Base-by-base conservation (phyloP, 2,888 invertebrate species). In the Limenitis arthemis region DNA sequence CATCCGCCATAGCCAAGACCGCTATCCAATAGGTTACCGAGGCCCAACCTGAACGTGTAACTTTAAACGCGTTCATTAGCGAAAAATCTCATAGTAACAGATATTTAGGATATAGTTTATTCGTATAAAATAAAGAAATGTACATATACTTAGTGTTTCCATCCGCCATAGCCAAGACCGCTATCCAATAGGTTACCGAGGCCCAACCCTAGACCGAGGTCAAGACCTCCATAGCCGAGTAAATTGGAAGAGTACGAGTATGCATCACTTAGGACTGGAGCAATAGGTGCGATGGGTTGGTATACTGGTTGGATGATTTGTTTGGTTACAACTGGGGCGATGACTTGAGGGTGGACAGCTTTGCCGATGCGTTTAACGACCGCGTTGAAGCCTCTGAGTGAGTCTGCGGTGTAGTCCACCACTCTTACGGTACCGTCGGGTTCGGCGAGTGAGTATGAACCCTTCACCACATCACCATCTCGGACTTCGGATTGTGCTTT, bases 351-450 rank as follows among this genome's bases (percentile, higher is more conserved):
- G 59, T 86, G 84, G 0, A 58, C 72, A 0, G 79, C 79, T 1
- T 73, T 69, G 2, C 86, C 86, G 29, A 84, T 59, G 34, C 81
- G 70, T 52, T 81, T 82, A 38, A 86, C 85, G n/a, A 78, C 73
- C 0, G 86, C 86, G 67, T 86, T 83, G 73, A 86, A 86, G 1
- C 86, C 86, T 0, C 71, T 68, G 32, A 76, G 68, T 1, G 77
- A 65, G 62, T 82, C 85, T 0, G 86, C 83, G 5, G 73, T 62
- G 69, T 86, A 86, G 62, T 86, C 78, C 0, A 86, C 86, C 1
- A 86, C 72, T 46, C 86, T 61, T 39, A 85, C 46, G 41, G 84
- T 83, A 61, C 86, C 86, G 65, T 86, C 86, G 46, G 86, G 79
- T 48, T 86, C 86, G 1, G 78, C 65, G 6, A 86, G 70, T 0